Evolutionary conservation across 2,113 vertebrate species (phyloP).

Genomic region (Petromus typicus): DNA sequence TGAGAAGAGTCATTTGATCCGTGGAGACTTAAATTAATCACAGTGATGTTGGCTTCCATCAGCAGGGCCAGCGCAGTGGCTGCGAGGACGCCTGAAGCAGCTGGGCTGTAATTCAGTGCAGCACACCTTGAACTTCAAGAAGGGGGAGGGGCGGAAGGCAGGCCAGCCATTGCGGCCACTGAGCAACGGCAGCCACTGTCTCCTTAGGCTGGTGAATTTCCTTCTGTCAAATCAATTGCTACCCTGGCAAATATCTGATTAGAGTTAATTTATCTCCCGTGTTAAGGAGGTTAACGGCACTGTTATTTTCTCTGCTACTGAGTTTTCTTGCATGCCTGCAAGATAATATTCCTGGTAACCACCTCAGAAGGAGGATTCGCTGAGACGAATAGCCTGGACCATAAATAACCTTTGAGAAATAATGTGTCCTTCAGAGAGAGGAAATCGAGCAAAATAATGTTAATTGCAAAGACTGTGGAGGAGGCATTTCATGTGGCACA

Average conservation of each 20-base stretch:
- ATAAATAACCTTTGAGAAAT: constrained; percentile 83
- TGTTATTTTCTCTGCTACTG: constrained; percentile 86
- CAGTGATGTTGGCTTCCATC: constrained; percentile 36
- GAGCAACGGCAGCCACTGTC: constrained; percentile 66
- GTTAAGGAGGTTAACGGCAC: constrained; percentile 86
- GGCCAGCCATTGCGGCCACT: constrained; percentile 53
- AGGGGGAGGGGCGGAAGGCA: constrained; percentile 34
- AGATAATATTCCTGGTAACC: constrained; percentile 73
- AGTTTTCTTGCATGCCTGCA: constrained; percentile 80
- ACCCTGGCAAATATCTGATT: constrained; percentile 84
- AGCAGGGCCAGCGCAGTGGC: neutral
- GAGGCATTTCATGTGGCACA: constrained; percentile 55
- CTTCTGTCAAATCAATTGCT: constrained; percentile 84
- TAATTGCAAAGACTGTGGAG: constrained; percentile 46
- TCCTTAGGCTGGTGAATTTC: constrained; percentile 79
- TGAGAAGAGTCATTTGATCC: constrained; percentile 76
- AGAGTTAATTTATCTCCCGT: constrained; percentile 86
- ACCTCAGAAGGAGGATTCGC: constrained; percentile 79
- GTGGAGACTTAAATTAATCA: constrained; percentile 73
- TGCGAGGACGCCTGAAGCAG: neutral
- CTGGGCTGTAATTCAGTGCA: constrained; percentile 59
- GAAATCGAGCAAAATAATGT: constrained; percentile 72
- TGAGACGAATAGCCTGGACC: constrained; percentile 69
- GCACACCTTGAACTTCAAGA: neutral
- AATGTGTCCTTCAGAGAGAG: constrained; percentile 64